Base-by-base conservation (phyloP, 2,797 vertebrate genomes). In the Muraenolepis orangiensis region DNA sequence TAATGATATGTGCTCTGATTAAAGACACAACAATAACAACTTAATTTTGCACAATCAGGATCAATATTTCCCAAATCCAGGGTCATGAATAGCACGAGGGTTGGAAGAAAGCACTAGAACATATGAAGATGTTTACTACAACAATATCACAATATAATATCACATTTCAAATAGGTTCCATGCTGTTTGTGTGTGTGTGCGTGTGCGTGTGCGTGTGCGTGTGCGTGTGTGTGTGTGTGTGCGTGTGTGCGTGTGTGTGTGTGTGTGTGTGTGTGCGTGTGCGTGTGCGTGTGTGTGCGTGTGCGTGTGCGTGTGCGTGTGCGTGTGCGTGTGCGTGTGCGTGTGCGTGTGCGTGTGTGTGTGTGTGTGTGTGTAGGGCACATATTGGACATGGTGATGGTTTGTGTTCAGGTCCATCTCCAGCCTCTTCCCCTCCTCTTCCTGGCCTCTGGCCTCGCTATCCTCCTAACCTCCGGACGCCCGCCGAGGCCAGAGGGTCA, bases 401-500 rank as follows among this genome's bases (percentile, higher is more conserved):
- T 69, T 31, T 69, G 66, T 61, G 51, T 61, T 61, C 51, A 61
- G 51, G 51, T 61, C 46, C 46, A 42, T 42, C 40, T 42, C 12
- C 40, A 42, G 40, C 20, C 46, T n/a, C 46, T 51, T 51, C 46
- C 46, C 46, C 46, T 51, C 51, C 51, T 61, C 51, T 67, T 88
- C 84, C 76, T 76, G 74, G 76, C 75, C 78, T 75, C 2, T 72
- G 82, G 81, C 78, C 82, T 81, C 81, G 78, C 32, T 18, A 29
- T 10, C 68, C 38, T 20, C 12, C 11, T 23, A 6, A 26, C 81
- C 86, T 81, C 90, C 88, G 81, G 87, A 81, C 80, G 82, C 75
- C 72, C 84, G 73, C 57, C 34, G 73, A 87, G 92, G 92, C 93
- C 90, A 86, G 84, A 84, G 88, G 91, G 89, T 90, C 91, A 91